phyloP scores from a whole-genome alignment of 1,140 invertebrate species.

The Stratiolaelaps scimitus region DNA sequence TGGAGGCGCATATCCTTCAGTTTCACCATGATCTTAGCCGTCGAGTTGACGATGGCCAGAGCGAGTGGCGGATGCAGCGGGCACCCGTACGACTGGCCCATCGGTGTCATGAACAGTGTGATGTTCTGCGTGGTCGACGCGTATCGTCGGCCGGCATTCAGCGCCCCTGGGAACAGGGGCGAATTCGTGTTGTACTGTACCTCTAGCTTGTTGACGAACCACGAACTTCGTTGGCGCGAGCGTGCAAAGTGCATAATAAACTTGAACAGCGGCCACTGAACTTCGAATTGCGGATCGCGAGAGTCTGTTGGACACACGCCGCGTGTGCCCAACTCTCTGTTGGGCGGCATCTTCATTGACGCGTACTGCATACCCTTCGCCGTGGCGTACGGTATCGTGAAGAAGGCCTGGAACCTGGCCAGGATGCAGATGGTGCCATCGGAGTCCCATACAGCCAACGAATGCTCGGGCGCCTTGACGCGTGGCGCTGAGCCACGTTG shows the following conservation, averaged over 20 bases:
- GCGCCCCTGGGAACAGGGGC: constrained; percentile 36
- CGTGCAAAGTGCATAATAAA: constrained; percentile 27
- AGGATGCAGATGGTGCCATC: constrained; percentile 37
- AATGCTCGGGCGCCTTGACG: constrained; percentile 20
- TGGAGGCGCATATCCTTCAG: constrained; percentile 48
- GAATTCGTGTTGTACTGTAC: constrained; percentile 37
- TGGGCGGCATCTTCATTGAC: constrained; percentile 25
- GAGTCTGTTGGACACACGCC: background rate
- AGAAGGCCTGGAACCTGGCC: constrained; percentile 37
- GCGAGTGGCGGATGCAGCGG: constrained; percentile 29
- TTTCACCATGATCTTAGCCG: constrained; percentile 39
- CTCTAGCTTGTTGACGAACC: constrained; percentile 36
- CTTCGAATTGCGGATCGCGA: background rate
- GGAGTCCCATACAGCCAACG: constrained; percentile 36
- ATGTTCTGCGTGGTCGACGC: constrained; percentile 34
- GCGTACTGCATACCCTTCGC: constrained; percentile 32
- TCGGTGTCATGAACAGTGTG: constrained; percentile 64
- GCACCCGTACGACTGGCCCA: constrained; percentile 67
- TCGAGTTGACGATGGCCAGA: constrained; percentile 30
- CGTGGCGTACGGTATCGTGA: constrained; percentile 36
- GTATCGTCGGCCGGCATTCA: constrained; percentile 33
- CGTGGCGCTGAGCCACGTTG: constrained; percentile 2
- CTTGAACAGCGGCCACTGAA: constrained; percentile 4
- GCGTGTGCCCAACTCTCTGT: constrained; percentile 5
- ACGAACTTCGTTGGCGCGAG: constrained; percentile 32